Evolutionary conservation across 2,113 vertebrate genomes (phyloP).

Genomic region (Onychostoma macrolepis): DNA sequence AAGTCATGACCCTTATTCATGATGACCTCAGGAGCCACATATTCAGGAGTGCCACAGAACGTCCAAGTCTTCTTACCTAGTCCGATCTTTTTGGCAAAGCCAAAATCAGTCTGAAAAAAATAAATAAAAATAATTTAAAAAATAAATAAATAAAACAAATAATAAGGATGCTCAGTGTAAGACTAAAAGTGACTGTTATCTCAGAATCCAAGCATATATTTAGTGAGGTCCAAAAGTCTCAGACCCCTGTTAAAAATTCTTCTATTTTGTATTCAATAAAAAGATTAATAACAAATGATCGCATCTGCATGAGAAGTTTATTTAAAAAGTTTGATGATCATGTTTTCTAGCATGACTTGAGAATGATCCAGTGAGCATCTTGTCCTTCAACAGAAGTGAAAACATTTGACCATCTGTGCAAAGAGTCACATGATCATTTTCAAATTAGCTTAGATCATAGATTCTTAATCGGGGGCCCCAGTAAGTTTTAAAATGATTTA

Average conservation of each 20-base stretch:
- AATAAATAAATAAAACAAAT: not conserved
- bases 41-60: conserved; percentile 81
- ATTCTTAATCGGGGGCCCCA: no score
- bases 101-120: conserved; percentile 75
- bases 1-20: conserved; percentile 82
- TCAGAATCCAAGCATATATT: not conserved
- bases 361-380: not conserved
- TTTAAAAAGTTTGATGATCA: not conserved
- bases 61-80: conserved; percentile 81
- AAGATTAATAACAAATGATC: not conserved
- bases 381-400: not conserved
- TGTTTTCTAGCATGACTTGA: not conserved
- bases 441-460: not conserved
- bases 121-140: not conserved
- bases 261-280: not conserved
- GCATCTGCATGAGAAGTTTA: not conserved
- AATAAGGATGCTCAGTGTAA: not conserved
- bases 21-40: conserved; percentile 80
- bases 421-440: not conserved
- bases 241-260: not conserved
- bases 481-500: no score
- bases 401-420: not conserved
- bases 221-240: not conserved
- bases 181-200: not conserved
- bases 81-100: conserved; percentile 79